Percentiles rank a stretch among this genome's conserved stretches.
Conservation (phyloP, 2,888 invertebrate species). For the Pyrocoelia pectoralis region DNA sequence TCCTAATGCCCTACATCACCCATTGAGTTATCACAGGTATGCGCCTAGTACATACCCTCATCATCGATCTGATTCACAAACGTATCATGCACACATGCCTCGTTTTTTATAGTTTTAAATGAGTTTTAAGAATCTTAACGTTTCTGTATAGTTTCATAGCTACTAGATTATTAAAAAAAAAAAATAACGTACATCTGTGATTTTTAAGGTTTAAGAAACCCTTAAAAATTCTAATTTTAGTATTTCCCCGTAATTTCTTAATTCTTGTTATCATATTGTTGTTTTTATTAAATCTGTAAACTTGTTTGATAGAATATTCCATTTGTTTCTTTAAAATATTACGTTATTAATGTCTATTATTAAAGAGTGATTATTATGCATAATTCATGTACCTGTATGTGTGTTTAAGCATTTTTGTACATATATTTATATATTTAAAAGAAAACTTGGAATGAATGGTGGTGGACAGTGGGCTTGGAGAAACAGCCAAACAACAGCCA, state of each 20-base stretch:
- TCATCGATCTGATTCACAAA: conserved; percentile 46
- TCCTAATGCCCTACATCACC: conserved; percentile 50
- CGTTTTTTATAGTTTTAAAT: conserved; percentile 49
- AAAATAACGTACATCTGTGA: conserved; percentile 45
- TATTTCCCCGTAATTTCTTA: conserved; percentile 21
- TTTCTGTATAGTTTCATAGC: conserved; percentile 37
- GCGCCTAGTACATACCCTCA: conserved; percentile 52
- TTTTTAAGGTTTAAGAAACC: conserved; percentile 39
- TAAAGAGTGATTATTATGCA: conserved; percentile 28
- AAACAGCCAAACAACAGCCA: conserved; percentile 18
- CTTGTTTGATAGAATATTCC: conserved; percentile 7
- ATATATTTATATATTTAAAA: conserved; percentile 32
- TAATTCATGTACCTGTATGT: conserved; percentile 39
- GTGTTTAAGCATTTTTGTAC: conserved; percentile 36
- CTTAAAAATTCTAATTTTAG: conserved; percentile 28
- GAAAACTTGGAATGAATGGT: background rate
- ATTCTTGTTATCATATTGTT: conserved; percentile 22
- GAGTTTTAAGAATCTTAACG: conserved; percentile 27
- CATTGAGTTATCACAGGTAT: conserved; percentile 51
- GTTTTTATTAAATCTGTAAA: conserved; percentile 19
- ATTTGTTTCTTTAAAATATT: conserved; percentile 6
- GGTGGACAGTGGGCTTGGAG: background rate
- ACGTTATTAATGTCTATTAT: conserved; percentile 21
- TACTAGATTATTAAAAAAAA: conserved; percentile 36
- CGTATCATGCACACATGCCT: conserved; percentile 47